These are phyloP conservation scores for Uloborus diversus DNA, from an alignment of 1,140 invertebrate species.

Conservation along the genomic window DNA sequence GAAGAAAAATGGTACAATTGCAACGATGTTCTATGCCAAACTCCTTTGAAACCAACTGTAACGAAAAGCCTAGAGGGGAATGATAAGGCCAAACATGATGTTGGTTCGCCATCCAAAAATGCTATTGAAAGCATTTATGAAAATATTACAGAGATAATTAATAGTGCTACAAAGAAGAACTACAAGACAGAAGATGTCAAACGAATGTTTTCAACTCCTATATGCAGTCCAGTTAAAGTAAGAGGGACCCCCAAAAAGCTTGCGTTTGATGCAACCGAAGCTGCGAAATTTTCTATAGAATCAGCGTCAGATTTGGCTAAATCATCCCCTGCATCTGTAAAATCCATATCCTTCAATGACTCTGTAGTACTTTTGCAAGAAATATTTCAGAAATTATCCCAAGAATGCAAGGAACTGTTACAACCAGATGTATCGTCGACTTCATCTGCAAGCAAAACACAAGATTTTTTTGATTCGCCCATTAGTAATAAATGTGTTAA, in stretches of 20 bases:
- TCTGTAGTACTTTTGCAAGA: conserved; percentile 38
- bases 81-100: background rate
- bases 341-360: conserved; percentile 34
- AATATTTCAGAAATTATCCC: conserved; percentile 44
- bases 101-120: background rate
- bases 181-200: conserved; percentile 11
- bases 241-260: no score
- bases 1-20: conserved; percentile 34
- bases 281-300: no score
- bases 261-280: no score
- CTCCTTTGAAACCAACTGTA: background rate
- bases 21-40: conserved; percentile 32
- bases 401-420: conserved; percentile 35
- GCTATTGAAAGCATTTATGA: conserved; percentile 22
- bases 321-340: background rate
- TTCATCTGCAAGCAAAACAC: background rate
- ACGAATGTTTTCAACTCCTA: conserved; percentile 29
- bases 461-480: background rate
- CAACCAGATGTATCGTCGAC: background rate
- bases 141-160: conserved; percentile 48
- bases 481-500: conserved; percentile 17
- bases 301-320: background rate
- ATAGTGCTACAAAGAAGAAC: conserved; percentile 37
- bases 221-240: background rate
- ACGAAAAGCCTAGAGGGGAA: background rate